Percentiles rank a stretch among this genome's conserved stretches.
These are phyloP conservation scores for Apus apus DNA, from an alignment of 2,113 vertebrate genomes.

Conservation along the genomic window DNA sequence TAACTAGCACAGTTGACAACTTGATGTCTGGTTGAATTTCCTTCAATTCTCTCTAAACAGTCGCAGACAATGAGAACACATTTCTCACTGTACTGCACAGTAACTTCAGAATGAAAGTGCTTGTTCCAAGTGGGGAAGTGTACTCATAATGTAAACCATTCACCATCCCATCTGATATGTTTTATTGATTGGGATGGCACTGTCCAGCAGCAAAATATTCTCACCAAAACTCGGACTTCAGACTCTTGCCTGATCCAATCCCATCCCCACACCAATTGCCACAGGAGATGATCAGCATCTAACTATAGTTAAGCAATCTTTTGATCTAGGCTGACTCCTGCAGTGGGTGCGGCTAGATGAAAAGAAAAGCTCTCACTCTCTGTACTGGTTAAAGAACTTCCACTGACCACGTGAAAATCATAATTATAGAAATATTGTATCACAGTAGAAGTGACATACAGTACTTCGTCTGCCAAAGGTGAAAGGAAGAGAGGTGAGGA, in stretches of 20 bases:
- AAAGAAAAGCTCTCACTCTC: neutral
- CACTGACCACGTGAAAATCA: neutral
- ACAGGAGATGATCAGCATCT: neutral
- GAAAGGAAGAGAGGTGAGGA: neutral
- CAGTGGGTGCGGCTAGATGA: neutral
- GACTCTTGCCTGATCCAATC: neutral
- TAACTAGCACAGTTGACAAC: neutral
- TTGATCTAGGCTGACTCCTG: neutral
- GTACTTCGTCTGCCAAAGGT: neutral
- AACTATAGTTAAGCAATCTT: neutral
- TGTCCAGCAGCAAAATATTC: neutral
- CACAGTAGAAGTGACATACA: neutral
- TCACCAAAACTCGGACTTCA: neutral
- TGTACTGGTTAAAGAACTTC: neutral
- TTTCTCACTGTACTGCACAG: neutral
- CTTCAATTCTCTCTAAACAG: neutral
- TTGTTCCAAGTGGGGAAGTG: neutral
- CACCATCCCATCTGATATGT: neutral
- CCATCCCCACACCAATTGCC: neutral
- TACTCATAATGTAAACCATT: neutral
- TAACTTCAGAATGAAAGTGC: neutral
- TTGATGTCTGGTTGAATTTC: neutral
- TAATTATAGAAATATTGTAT: neutral
- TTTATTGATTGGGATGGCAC: neutral
- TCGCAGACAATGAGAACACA: neutral